These are phyloP conservation scores for Sinocyclocheilus anshuiensis DNA, from an alignment of 2,113 vertebrate species.

Conservation along the genomic window DNA sequence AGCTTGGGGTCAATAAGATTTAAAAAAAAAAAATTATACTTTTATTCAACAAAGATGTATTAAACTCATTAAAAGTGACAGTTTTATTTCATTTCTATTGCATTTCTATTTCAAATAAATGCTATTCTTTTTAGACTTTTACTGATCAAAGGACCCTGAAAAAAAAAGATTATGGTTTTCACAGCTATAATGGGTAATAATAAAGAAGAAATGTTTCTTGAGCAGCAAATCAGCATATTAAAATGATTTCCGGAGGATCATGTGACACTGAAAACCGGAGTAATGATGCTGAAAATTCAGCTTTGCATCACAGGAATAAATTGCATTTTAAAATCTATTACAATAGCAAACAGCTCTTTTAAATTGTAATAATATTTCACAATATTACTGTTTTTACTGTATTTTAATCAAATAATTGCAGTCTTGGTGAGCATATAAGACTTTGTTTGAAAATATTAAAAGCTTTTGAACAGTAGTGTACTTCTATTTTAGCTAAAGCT, in stretches of 20 bases:
- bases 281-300: neutral
- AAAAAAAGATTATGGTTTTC: neutral
- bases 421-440: too few species aligned
- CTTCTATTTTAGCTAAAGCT: too few species aligned
- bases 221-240: neutral
- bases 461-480: too few species aligned
- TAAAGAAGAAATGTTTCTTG: neutral
- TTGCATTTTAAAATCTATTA: neutral
- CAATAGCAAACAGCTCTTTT: neutral
- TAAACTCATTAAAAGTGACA: neutral
- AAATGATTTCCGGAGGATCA: neutral
- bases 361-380: too few species aligned
- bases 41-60: neutral
- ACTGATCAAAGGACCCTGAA: neutral
- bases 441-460: too few species aligned
- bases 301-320: neutral
- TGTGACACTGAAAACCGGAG: neutral
- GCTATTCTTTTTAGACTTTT: neutral
- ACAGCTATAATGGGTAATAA: neutral
- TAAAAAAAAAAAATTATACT: neutral
- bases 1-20: neutral
- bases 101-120: neutral
- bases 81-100: too few species aligned
- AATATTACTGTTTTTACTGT: too few species aligned
- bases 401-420: too few species aligned